Percentiles rank a stretch among this genome's conserved stretches.
phyloP scores from a whole-genome alignment of 2,113 vertebrate species.

The Micronycteris hirsuta region DNA sequence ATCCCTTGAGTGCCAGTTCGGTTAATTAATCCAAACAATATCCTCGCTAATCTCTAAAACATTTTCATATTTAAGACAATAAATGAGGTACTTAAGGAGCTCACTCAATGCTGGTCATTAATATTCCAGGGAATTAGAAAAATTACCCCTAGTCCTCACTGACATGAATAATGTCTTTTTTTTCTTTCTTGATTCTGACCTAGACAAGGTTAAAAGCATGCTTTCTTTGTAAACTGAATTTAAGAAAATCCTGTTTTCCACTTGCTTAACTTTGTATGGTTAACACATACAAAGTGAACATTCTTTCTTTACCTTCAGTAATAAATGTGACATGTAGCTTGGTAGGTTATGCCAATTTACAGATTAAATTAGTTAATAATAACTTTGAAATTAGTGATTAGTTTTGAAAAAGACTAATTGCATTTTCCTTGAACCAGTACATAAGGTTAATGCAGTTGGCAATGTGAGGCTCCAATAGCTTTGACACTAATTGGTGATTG shows the following conservation, averaged over 20 bases:
- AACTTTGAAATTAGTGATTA: conserved; percentile 84
- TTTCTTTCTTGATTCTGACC: conserved; percentile 61
- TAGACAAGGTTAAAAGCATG: conserved; percentile 79
- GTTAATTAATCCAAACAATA: conserved; percentile 90
- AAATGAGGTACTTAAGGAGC: conserved; percentile 83
- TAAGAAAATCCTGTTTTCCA: conserved; percentile 71
- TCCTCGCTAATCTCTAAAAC: conserved; percentile 83
- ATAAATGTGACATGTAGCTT: conserved; percentile 71
- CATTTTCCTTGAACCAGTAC: conserved; percentile 77
- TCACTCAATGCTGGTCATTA: conserved; percentile 82
- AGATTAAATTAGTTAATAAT: conserved; percentile 82
- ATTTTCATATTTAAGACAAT: conserved; percentile 89
- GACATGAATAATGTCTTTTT: conserved; percentile 74
- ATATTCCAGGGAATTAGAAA: conserved; percentile 81
- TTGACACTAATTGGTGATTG: conserved; percentile 83
- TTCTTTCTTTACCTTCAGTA: conserved; percentile 57
- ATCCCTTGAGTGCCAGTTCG: conserved; percentile 80
- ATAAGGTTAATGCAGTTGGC: conserved; percentile 82
- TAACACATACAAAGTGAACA: conserved; percentile 30
- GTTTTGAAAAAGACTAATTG: conserved; percentile 79
- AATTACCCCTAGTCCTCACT: conserved; percentile 75
- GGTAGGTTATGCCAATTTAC: conserved; percentile 77
- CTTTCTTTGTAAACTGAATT: conserved; percentile 71
- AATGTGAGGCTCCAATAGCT: conserved; percentile 76
- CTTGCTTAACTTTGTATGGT: conserved; percentile 58